Conservation (phyloP, 2,888 invertebrate species). For the Listrodromus nycthemerus region DNA sequence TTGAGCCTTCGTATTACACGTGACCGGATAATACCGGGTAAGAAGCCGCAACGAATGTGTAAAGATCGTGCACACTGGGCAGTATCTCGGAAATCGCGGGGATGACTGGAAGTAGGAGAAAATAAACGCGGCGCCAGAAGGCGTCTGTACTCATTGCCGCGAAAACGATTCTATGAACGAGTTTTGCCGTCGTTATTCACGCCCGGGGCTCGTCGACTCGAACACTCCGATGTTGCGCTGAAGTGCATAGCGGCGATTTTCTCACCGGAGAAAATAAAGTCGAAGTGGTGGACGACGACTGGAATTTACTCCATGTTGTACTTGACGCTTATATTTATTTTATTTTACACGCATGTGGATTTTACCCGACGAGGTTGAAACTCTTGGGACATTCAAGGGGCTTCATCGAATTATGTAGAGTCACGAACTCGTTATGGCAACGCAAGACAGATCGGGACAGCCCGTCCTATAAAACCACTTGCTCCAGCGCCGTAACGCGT, state of each 20-base stretch:
- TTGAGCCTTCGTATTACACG: constrained; percentile 27
- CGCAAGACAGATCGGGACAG: constrained; percentile 80
- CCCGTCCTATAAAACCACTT: constrained; percentile 79
- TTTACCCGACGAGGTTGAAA: constrained; percentile 34
- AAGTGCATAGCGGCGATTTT: constrained; percentile 22
- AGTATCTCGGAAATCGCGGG: constrained; percentile 28
- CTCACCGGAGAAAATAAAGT: constrained; percentile 27
- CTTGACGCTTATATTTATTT: not conserved
- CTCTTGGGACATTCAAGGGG: constrained; percentile 71
- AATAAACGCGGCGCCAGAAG: constrained; percentile 59
- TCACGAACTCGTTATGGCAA: constrained; percentile 84
- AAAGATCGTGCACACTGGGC: constrained; percentile 54
- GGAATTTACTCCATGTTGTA: not conserved
- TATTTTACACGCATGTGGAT: not conserved
- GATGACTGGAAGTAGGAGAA: constrained; percentile 49
- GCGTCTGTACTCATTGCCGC: constrained; percentile 37
- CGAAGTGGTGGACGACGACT: not conserved
- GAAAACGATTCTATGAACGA: constrained; percentile 37
- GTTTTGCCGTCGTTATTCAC: constrained; percentile 29
- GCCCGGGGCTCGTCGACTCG: constrained; percentile 9
- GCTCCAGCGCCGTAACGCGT: constrained; percentile 72
- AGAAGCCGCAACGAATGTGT: constrained; percentile 66
- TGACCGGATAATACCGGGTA: constrained; percentile 55
- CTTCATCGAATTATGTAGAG: constrained; percentile 83
- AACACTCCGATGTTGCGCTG: constrained; percentile 19